Evolutionary conservation across 2,888 invertebrate genomes (phyloP).

Genomic region (Epistrophe grossulariae): DNA sequence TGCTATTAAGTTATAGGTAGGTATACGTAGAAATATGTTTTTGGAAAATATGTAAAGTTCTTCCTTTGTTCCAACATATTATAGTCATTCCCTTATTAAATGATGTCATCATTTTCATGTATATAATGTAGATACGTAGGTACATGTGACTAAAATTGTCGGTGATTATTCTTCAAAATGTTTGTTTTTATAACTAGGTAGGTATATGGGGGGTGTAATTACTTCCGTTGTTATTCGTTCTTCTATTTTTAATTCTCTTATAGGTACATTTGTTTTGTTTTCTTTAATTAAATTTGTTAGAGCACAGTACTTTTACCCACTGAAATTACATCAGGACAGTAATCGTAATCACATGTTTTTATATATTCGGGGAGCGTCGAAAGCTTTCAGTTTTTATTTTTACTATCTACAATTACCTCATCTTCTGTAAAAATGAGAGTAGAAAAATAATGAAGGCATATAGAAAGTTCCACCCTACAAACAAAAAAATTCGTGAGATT

Average conservation of each 20-base stretch:
- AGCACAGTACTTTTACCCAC: constrained; percentile 8
- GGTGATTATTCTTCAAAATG: neutral
- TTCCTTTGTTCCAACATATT: neutral
- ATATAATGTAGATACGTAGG: neutral
- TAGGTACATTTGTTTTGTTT: constrained; percentile 27
- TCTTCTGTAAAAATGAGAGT: constrained; percentile 5
- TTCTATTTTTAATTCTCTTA: neutral
- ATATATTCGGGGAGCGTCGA: constrained; percentile 24
- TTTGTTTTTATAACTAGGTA: constrained; percentile 15
- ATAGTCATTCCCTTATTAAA: neutral
- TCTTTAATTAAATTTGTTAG: constrained; percentile 65
- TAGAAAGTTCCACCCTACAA: constrained; percentile 20
- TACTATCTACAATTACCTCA: constrained; percentile 46
- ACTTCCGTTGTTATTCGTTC: constrained; percentile 41
- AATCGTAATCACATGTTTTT: neutral
- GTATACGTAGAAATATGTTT: neutral
- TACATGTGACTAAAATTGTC: neutral
- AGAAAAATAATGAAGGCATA: constrained; percentile 5
- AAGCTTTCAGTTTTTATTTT: constrained; percentile 33
- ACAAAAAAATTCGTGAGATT: neutral
- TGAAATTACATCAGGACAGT: constrained; percentile 18
- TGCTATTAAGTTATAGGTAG: too few relatives aligned
- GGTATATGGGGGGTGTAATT: constrained; percentile 34
- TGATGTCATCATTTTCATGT: constrained; percentile 16
- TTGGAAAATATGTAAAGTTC: neutral